Conservation (phyloP, 2,888 invertebrate genomes). For the Lasioglossum calceatum region DNA sequence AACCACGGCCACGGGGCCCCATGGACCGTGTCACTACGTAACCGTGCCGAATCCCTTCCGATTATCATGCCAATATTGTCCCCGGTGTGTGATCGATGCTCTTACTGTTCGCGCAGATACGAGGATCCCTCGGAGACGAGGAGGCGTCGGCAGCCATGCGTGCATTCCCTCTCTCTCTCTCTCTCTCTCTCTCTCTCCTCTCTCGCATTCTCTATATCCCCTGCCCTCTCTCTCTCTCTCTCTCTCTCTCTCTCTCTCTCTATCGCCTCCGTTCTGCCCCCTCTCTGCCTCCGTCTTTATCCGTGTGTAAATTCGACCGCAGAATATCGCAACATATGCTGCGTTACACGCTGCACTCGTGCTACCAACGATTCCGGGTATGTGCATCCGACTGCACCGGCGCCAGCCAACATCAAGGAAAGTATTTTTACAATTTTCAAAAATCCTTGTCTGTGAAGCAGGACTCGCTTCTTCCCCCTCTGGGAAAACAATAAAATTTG, state of each 20-base stretch:
- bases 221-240: not conserved
- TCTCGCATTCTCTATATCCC: no score
- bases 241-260: not conserved
- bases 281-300: not conserved
- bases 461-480: no score
- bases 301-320: constrained; percentile 67
- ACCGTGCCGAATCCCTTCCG: constrained; percentile 77
- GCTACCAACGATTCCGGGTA: constrained; percentile 54
- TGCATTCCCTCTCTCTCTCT: constrained; percentile 1
- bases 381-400: constrained; percentile 53
- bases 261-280: no score
- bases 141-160: constrained; percentile 45
- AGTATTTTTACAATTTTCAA: no score
- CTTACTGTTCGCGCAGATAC: constrained; percentile 72
- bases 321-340: constrained; percentile 68
- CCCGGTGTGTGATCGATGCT: constrained; percentile 78
- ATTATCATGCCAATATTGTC: constrained; percentile 81
- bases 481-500: not conserved
- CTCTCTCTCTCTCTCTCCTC: not conserved
- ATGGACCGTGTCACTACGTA: constrained; percentile 58
- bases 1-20: constrained; percentile 42
- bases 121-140: constrained; percentile 66
- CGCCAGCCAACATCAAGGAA: no score
- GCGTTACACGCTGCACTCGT: constrained; percentile 44
- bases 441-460: no score